Base-by-base conservation (phyloP, 2,797 vertebrate species). In the Leuciscus waleckii region DNA sequence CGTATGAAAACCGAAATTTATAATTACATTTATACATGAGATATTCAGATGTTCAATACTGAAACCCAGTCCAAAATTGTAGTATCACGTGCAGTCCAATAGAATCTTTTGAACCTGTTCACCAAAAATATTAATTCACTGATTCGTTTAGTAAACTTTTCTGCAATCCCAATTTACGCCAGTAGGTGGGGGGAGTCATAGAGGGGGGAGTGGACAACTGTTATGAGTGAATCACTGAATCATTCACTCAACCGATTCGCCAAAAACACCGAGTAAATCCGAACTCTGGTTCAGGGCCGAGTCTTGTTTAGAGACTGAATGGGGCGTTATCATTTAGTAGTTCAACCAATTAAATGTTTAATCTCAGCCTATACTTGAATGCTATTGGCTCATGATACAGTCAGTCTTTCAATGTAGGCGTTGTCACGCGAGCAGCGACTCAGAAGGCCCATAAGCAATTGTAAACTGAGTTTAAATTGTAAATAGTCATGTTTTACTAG, bases 161-260 rank as follows among this genome's bases (percentile, higher is more conserved):
- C 14, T 32, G 63, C 14, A 8, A 32, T 32, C 58, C 58, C 13
- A 9, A 39, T 76, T 56, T 37, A 75, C 11, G n/a, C 23, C 61
- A 14, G n/a, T 63, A 29, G n/a, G 58, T 2, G n/a, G 9, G 43
- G 71, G 46, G 1, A 6, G 46, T 17, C 29, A 29, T 29, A 29
- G 29, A 29, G n/a, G 9, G 43, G 71, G 46, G 1, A 6, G 46
- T 16, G 46, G 14, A 49, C 43, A 5, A 46, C 14, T 35, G 19
- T 75, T 35, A 54, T 14, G 7, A n/a, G 13, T 58, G 35, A 77
- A 35, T 58, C 76, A 29, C n/a, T 78, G 56, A 63, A 78, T 78
- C 37, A 29, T 61, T 77, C 23, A 61, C 75, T 26, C 37, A 77
- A 61, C 54, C 35, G 23, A 19, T 61, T 61, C 23, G 14, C 7